These are phyloP conservation scores for Chaetodon trifasciatus DNA, from an alignment of 2,797 vertebrate genomes.

Conservation along the genomic window DNA sequence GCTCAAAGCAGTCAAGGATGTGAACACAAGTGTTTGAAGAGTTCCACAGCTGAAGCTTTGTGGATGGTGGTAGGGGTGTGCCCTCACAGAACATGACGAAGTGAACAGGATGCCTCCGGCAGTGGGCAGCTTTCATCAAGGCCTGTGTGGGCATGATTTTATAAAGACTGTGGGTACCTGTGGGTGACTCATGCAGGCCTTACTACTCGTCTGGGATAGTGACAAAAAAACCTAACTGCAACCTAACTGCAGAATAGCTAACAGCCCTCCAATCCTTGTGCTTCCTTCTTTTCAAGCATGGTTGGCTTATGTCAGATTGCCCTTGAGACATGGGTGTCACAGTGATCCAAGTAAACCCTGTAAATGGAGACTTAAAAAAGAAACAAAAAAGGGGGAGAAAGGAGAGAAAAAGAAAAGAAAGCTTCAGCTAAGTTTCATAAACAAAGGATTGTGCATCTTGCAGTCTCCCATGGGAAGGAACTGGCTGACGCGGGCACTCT, in stretches of 20 bases:
- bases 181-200: slow-evolving; percentile 50
- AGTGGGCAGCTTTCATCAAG: slow-evolving; percentile 54
- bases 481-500: background rate
- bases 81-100: slow-evolving; percentile 34
- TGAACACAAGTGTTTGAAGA: slow-evolving; percentile 34
- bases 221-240: slow-evolving; percentile 27
- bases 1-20: slow-evolving; percentile 38
- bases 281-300: slow-evolving; percentile 10
- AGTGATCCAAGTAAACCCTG: slow-evolving; percentile 46
- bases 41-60: slow-evolving; percentile 36
- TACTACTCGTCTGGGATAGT: slow-evolving; percentile 23
- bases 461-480: slow-evolving; percentile 4
- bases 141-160: slow-evolving; percentile 57
- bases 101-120: slow-evolving; percentile 28
- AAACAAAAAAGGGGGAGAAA: background rate
- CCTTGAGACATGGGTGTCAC: slow-evolving; percentile 22
- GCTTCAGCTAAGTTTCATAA: slow-evolving; percentile 38
- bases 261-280: background rate
- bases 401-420: background rate
- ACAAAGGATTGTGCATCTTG: slow-evolving; percentile 43
- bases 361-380: background rate
- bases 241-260: background rate
- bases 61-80: slow-evolving; percentile 37
- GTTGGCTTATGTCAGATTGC: slow-evolving; percentile 26
- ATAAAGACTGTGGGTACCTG: slow-evolving; percentile 52